Evolutionary conservation across 64 coral and sea anemone species (phyloP), one percentile per base, ranked within the genome.

Genomic region (Trachythela sp.): DNA sequence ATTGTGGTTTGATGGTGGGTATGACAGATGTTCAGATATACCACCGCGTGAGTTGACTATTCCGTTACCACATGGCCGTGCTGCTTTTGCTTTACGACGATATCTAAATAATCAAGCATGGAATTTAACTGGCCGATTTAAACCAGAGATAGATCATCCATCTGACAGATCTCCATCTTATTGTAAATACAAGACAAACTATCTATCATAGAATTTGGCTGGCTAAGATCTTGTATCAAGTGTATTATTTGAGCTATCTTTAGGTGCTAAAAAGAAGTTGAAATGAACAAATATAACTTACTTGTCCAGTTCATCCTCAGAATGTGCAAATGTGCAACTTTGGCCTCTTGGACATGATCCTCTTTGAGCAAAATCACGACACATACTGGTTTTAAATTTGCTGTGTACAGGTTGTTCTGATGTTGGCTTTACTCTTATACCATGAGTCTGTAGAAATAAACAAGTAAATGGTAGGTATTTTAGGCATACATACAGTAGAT

Each of bases 381-480:
- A 99, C 89, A 99, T 90, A 40, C 93, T 99, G 35, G 96, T 99
- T 90, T 99, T 99, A 38, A 94, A 99, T 48, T 95, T 99, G 89
- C 85, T 99, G 86, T 88, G 80, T 36, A 89, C 92, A 54, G 89
- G 64, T 52, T 94, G 93, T n/a, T 99, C 96, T 68, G 68, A 85
- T 18, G 96, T 86, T 8, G 93, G 68, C 70, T 89, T 99, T 85
- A 99, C 92, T 80, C 93, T 92, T 17, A 89, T 99, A 0, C 96
- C 96, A 88, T 99, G 83, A 41, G 48, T 36, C 96, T 97, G 56
- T 45, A 18, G 13, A 35, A 2, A 15, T 26, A 85, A 26, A 40
- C 39, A 85, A 35, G 20, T 56, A 67, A 11, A 29, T 35, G 26
- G 38, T 48, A 20, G 8, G 14, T 13, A 77, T 45, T 39, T 17